Percentiles rank a stretch among this genome's conserved stretches.
Conservation (phyloP, 2,113 vertebrate genomes). For the Oreochromis spilurus region DNA sequence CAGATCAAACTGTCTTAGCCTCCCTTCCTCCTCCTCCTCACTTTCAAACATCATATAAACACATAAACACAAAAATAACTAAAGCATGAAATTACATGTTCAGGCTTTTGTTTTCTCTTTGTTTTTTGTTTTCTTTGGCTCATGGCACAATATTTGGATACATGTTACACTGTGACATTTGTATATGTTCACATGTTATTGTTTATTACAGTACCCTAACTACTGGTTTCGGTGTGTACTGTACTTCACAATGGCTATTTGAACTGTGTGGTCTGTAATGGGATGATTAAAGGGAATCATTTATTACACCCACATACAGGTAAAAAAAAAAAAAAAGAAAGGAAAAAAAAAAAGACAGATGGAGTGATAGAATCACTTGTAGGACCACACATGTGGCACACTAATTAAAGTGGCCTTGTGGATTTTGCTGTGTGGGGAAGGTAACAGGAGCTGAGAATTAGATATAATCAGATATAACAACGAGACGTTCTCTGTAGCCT, state of each 20-base stretch:
- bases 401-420: background rate
- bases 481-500: background rate
- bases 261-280: background rate
- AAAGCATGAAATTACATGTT: background rate
- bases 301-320: background rate
- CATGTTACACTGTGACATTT: background rate
- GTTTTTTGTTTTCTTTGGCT: background rate
- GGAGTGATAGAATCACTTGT: background rate
- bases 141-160: background rate
- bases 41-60: background rate
- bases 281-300: background rate
- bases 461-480: background rate
- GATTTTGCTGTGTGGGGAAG: background rate
- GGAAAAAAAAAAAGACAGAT: background rate
- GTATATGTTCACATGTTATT: background rate
- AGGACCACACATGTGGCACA: background rate
- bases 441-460: background rate
- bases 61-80: background rate
- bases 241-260: background rate
- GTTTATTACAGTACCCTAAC: background rate
- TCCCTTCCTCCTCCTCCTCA: background rate
- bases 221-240: background rate
- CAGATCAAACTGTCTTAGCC: background rate
- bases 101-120: background rate
- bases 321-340: background rate